phyloP scores from a whole-genome alignment of 1,140 invertebrate genomes.

The Bombus soroeensis region DNA sequence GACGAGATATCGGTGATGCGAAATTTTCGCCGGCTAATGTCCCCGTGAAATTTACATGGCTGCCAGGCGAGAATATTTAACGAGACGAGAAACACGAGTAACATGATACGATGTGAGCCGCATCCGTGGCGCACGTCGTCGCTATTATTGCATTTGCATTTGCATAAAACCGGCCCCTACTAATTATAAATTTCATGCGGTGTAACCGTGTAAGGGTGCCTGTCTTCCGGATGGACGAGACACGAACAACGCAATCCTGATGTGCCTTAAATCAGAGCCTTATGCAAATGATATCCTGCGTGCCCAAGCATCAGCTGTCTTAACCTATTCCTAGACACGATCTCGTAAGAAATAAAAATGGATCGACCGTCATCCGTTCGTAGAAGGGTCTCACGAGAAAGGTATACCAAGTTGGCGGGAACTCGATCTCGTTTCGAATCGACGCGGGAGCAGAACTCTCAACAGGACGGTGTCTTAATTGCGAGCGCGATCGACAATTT shows the following conservation, averaged over 20 bases:
- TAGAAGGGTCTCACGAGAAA: neutral
- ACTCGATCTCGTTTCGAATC: constrained; percentile 21
- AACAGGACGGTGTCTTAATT: constrained; percentile 52
- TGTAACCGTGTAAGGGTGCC: constrained; percentile 45
- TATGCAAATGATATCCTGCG: constrained; percentile 60
- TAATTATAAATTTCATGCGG: constrained; percentile 65
- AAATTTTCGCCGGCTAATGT: neutral
- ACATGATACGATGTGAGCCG: constrained; percentile 49
- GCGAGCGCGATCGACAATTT: constrained; percentile 56
- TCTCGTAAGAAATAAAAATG: constrained; percentile 34
- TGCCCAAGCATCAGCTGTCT: constrained; percentile 62
- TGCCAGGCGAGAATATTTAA: constrained; percentile 31
- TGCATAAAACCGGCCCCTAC: constrained; percentile 58
- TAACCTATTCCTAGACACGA: constrained; percentile 46
- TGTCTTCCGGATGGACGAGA: constrained; percentile 40
- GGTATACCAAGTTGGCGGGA: neutral
- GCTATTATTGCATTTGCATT: constrained; percentile 57
- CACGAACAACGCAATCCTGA: constrained; percentile 32
- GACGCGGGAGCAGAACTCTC: neutral
- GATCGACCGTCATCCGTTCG: neutral
- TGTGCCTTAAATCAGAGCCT: constrained; percentile 47
- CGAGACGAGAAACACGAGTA: constrained; percentile 48
- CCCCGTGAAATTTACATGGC: neutral
- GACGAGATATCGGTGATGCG: neutral
- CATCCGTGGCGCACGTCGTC: constrained; percentile 28